Conservation (phyloP, 2,888 invertebrate genomes). For the Stenurella melanura region DNA sequence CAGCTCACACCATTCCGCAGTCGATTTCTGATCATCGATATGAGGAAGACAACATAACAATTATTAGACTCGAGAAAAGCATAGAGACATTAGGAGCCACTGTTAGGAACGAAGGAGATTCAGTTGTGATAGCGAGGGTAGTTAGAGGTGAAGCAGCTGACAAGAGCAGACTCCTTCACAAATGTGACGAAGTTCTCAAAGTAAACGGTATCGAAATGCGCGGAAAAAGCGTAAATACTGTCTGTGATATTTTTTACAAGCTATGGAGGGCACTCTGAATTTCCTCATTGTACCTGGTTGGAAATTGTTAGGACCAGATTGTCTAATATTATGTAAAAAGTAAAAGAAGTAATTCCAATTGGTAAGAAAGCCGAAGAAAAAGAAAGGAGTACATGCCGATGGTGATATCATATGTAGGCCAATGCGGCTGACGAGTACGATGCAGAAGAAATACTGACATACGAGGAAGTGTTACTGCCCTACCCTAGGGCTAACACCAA, state of each 20-base stretch:
- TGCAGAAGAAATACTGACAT: constrained; percentile 95
- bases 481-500: constrained; percentile 97
- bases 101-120: constrained; percentile 94
- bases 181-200: constrained; percentile 97
- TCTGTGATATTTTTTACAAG: constrained; percentile 95
- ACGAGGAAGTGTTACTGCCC: constrained; percentile 97
- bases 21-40: constrained; percentile 69
- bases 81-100: constrained; percentile 94
- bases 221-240: constrained; percentile 97
- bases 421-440: constrained; percentile 90
- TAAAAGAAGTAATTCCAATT: no score
- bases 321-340: no score
- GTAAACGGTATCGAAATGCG: constrained; percentile 97
- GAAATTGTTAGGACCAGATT: no score
- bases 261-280: constrained; percentile 93
- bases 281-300: constrained; percentile 93
- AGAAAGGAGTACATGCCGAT: constrained; percentile 87
- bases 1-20: constrained; percentile 68
- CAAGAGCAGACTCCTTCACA: constrained; percentile 94
- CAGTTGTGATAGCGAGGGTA: constrained; percentile 94
- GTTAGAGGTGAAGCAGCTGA: constrained; percentile 98
- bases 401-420: constrained; percentile 89
- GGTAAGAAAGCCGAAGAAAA: constrained; percentile 95
- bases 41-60: constrained; percentile 81
- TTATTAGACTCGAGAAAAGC: constrained; percentile 97